A percentile compares a stretch with the other conserved stretches of the same genome.
phyloP scores from a whole-genome alignment of 2,797 vertebrate genomes.

The Catostomus latipinnis region DNA sequence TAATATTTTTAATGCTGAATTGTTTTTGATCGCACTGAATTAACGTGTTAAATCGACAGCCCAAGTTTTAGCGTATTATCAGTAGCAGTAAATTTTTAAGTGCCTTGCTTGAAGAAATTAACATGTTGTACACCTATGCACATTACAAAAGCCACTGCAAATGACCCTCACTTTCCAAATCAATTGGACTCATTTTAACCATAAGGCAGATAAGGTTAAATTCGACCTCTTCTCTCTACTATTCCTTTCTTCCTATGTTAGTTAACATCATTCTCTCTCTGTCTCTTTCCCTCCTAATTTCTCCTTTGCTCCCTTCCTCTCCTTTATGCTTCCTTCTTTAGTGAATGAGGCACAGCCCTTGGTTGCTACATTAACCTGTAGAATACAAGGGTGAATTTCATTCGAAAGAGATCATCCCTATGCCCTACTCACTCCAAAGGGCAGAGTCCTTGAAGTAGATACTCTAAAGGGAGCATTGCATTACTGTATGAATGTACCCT shows the following conservation, averaged over 20 bases:
- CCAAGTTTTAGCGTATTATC: neutral
- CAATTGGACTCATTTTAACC: slow-evolving; percentile 43
- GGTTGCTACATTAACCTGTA: slow-evolving; percentile 56
- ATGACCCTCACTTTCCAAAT: slow-evolving; percentile 34
- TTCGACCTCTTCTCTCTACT: slow-evolving; percentile 33
- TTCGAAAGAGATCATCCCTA: no score
- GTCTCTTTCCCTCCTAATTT: slow-evolving; percentile 4
- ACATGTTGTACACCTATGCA: slow-evolving; percentile 7
- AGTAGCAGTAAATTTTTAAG: neutral
- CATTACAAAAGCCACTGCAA: slow-evolving; percentile 43
- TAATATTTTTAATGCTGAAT: no score
- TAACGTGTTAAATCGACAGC: no score
- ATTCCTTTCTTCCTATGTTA: slow-evolving; percentile 8
- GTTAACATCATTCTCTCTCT: slow-evolving; percentile 33
- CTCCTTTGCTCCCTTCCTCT: neutral
- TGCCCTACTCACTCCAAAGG: no score
- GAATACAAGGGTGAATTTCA: neutral
- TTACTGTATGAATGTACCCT: no score
- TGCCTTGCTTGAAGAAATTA: neutral
- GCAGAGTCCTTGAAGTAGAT: no score
- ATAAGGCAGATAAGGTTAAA: slow-evolving; percentile 25
- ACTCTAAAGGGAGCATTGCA: no score
- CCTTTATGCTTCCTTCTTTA: neutral
- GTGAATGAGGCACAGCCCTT: slow-evolving; percentile 36
- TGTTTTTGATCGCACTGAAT: no score